phyloP scores from a whole-genome alignment of 2,797 vertebrate species.

The Megaceryle alcyon region DNA sequence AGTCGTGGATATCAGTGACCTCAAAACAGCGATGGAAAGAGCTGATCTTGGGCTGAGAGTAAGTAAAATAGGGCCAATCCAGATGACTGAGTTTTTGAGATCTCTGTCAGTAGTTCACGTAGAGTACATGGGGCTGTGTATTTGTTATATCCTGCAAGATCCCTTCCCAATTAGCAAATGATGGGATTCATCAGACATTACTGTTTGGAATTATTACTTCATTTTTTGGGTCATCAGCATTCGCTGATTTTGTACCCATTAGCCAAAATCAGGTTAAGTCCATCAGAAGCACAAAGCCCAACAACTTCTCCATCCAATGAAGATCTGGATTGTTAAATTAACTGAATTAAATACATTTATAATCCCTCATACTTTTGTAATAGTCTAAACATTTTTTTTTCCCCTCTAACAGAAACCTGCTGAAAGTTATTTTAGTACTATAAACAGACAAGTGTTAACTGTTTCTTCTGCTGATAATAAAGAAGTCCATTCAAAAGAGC shows the following conservation, averaged over 20 bases:
- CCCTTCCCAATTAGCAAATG: neutral
- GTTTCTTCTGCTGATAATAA: constrained; percentile 72
- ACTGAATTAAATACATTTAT: neutral
- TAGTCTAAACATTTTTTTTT: constrained; percentile 8
- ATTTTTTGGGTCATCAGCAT: neutral
- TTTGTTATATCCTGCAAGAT: neutral
- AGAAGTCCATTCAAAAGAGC: constrained; percentile 12
- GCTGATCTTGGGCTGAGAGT: constrained; percentile 78
- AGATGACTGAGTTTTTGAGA: accelerated
- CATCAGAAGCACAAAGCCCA: neutral
- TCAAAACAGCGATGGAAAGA: constrained; percentile 77
- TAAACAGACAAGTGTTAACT: constrained; percentile 77
- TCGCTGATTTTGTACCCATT: neutral
- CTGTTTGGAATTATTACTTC: neutral
- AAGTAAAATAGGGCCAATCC: constrained; percentile 35
- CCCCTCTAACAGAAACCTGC: constrained; percentile 74
- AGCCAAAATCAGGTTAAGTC: neutral
- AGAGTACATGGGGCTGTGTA: neutral
- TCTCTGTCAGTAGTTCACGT: neutral
- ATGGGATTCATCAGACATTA: neutral
- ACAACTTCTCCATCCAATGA: constrained; percentile 8
- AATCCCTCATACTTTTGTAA: neutral
- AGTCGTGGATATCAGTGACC: constrained; percentile 67
- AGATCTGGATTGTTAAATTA: neutral
- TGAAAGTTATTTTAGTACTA: constrained; percentile 78